phyloP scores from a whole-genome alignment of 2,888 invertebrate genomes.

The Drosophila melanosoma region DNA sequence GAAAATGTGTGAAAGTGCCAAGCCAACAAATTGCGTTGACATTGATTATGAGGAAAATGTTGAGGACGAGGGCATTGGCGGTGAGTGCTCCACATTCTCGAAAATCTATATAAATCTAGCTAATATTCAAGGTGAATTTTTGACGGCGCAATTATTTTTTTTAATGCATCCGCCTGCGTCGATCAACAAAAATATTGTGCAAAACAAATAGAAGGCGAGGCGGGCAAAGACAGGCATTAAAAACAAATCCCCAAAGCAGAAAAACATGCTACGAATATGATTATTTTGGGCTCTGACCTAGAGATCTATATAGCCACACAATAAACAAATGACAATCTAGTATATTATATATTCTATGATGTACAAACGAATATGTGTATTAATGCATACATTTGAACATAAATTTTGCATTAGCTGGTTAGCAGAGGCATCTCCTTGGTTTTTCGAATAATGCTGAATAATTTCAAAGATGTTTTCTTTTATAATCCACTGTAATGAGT shows the following conservation, averaged over 20 bases:
- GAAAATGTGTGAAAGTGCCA: constrained; percentile 45
- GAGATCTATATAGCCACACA: constrained; percentile 46
- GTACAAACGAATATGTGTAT: constrained; percentile 5
- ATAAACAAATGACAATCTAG: constrained; percentile 41
- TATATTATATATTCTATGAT: background rate
- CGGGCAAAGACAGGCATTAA: constrained; percentile 35
- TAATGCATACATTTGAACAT: constrained; percentile 37
- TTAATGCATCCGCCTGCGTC: constrained; percentile 39
- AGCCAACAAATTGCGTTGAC: constrained; percentile 16
- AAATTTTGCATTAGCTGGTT: constrained; percentile 41
- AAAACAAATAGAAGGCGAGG: constrained; percentile 44
- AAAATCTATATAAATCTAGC: background rate
- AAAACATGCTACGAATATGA: constrained; percentile 12
- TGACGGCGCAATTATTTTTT: constrained; percentile 49
- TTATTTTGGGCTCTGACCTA: constrained; percentile 60
- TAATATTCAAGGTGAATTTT: constrained; percentile 3
- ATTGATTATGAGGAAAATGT: constrained; percentile 54
- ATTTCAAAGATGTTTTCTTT: background rate
- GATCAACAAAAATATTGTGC: constrained; percentile 52
- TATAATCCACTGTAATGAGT: background rate
- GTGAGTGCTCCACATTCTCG: constrained; percentile 40
- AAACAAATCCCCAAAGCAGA: constrained; percentile 31
- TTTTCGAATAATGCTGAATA: background rate
- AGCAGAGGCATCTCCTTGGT: background rate
- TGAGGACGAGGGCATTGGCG: constrained; percentile 76